These are phyloP conservation scores for Neoarius graeffei DNA, from an alignment of 2,113 vertebrate genomes.

Conservation along the genomic window DNA sequence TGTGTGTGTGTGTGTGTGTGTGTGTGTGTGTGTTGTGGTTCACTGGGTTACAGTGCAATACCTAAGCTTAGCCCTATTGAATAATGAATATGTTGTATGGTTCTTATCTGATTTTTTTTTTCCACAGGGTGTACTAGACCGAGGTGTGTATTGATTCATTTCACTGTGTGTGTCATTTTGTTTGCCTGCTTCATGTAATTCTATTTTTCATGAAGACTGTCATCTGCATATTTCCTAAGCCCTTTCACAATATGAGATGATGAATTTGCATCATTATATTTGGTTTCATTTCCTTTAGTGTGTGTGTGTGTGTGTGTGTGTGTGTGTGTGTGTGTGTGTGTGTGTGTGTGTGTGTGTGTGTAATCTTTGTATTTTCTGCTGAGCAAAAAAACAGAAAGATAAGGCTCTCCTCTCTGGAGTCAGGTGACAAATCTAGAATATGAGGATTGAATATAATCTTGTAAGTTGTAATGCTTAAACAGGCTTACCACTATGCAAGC, in stretches of 20 bases:
- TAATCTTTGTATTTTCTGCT: not conserved
- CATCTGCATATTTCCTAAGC: slow-evolving; percentile 28
- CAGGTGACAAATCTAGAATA: not conserved
- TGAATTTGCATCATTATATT: not conserved
- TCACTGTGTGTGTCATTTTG: slow-evolving; percentile 14
- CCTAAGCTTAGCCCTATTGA: not conserved
- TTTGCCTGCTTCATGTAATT: not conserved
- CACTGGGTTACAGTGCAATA: not conserved
- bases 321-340: not conserved
- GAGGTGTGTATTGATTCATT: slow-evolving; percentile 18
- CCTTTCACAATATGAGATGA: not conserved
- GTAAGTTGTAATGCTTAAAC: not conserved
- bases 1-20: not conserved
- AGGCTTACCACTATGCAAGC: not conserved
- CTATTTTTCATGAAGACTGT: slow-evolving; percentile 8
- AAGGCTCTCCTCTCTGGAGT: not conserved
- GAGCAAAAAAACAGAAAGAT: not conserved
- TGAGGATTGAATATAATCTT: not conserved
- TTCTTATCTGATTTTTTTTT: slow-evolving; percentile 4
- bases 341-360: not conserved
- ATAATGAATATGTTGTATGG: not conserved
- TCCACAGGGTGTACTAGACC: not conserved
- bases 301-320: not conserved
- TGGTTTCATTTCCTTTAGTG: slow-evolving; percentile 5
- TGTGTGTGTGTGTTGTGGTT: not conserved